phyloP scores from a whole-genome alignment of 2,888 invertebrate genomes.

The Nemapogon koenigi region DNA sequence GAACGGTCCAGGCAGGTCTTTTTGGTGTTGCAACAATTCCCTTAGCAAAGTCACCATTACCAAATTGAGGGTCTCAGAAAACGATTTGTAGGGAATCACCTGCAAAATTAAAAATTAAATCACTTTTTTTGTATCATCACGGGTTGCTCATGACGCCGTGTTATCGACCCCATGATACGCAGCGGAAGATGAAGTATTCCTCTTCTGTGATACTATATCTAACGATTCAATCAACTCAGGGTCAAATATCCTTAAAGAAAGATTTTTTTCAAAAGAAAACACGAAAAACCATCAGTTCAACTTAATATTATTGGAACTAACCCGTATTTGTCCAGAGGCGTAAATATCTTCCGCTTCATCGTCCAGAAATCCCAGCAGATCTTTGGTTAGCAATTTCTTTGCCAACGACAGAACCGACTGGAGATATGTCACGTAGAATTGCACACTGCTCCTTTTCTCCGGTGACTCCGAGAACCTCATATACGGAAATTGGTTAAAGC shows the following conservation, averaged over 20 bases:
- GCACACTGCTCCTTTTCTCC: conserved; percentile 69
- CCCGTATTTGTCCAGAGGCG: conserved; percentile 70
- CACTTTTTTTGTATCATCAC: too few species aligned
- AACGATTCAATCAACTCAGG: too few species aligned
- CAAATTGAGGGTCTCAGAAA: conserved; percentile 93
- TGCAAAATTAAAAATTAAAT: conserved; percentile 30
- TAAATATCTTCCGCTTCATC: conserved; percentile 84
- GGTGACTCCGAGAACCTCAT: conserved; percentile 79
- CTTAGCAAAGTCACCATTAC: conserved; percentile 91
- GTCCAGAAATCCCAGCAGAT: conserved; percentile 80
- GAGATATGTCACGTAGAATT: conserved; percentile 79
- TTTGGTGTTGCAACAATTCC: conserved; percentile 89
- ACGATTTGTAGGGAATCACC: conserved; percentile 91
- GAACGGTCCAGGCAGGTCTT: conserved; percentile 87
- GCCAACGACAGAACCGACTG: conserved; percentile 81
- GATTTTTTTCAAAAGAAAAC: too few species aligned
- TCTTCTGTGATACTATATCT: too few species aligned
- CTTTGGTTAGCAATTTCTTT: conserved; percentile 86
- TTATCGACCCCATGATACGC: too few species aligned
- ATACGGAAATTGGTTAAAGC: conserved; percentile 89
- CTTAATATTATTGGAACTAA: conserved; percentile 19
- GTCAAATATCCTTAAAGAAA: too few species aligned
- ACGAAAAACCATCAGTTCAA: too few species aligned
- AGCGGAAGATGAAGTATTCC: too few species aligned
- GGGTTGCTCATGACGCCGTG: too few species aligned